A percentile compares a stretch with the other conserved stretches of the same genome.
These are phyloP conservation scores for Apeltes quadracus DNA, from an alignment of 2,113 vertebrate species.

Conservation along the genomic window DNA sequence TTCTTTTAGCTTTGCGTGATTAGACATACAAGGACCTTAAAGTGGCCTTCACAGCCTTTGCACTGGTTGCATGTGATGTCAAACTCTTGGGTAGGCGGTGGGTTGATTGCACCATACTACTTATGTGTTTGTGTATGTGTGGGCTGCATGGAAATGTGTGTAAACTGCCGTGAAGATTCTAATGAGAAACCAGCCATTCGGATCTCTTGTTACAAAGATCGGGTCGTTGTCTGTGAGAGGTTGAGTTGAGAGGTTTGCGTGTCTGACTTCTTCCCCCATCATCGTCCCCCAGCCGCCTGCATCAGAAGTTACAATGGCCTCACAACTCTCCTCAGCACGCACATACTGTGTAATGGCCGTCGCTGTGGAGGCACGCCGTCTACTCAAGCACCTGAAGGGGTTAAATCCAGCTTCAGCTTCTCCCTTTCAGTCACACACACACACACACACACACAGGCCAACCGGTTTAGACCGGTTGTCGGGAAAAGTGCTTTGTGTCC, in stretches of 20 bases:
- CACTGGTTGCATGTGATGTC: slow-evolving; percentile 35
- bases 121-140: slow-evolving; percentile 21
- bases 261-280: slow-evolving; percentile 32
- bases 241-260: slow-evolving; percentile 4
- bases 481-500: slow-evolving; percentile 94
- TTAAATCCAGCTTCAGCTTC: slow-evolving; percentile 87
- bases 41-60: slow-evolving; percentile 5
- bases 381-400: slow-evolving; percentile 80
- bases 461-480: slow-evolving; percentile 94
- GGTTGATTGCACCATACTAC: slow-evolving; percentile 9
- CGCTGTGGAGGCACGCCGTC: slow-evolving; percentile 45
- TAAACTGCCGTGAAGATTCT: slow-evolving; percentile 67
- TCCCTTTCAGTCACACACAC: slow-evolving; percentile 65
- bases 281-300: slow-evolving; percentile 36
- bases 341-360: slow-evolving; percentile 56
- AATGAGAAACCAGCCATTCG: slow-evolving; percentile 77
- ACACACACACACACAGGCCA: slow-evolving; percentile 71
- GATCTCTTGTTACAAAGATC: slow-evolving; percentile 61
- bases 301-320: slow-evolving; percentile 18
- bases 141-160: slow-evolving; percentile 49
- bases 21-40: background rate
- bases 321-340: background rate
- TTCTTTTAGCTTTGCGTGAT: slow-evolving; percentile 1
- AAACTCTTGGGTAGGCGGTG: slow-evolving; percentile 25
- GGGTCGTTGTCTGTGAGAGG: slow-evolving; percentile 52